Conservation (phyloP, 2,797 vertebrate species). For the Thamnophis elegans region DNA sequence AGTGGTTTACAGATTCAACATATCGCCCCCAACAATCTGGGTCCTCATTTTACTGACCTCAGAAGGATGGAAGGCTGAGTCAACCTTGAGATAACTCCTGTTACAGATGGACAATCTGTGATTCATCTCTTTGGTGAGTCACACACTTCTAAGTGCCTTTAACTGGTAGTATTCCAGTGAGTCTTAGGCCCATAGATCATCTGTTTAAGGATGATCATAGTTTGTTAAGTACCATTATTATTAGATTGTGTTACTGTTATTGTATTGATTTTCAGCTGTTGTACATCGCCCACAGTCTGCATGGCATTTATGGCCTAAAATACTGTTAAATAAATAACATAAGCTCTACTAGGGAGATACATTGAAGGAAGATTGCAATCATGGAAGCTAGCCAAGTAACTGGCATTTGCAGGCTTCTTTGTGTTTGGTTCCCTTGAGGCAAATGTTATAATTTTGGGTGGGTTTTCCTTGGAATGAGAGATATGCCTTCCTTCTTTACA, state of each 20-base stretch:
- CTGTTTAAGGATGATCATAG: background rate
- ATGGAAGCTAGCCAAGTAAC: no score
- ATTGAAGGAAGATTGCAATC: no score
- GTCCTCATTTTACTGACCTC: no score
- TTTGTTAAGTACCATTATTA: background rate
- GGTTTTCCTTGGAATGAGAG: background rate
- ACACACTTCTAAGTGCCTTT: background rate
- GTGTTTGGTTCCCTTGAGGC: no score
- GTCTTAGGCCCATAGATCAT: background rate
- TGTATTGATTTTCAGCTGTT: background rate
- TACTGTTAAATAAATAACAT: background rate
- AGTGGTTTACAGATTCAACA: no score
- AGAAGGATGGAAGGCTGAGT: no score
- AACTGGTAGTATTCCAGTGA: background rate
- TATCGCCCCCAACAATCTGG: no score
- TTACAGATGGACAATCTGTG: background rate
- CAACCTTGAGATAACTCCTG: background rate
- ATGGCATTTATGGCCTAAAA: background rate
- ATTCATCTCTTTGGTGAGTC: background rate
- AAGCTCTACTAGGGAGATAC: no score
- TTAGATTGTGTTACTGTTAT: background rate
- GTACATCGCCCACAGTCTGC: background rate
- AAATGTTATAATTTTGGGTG: background rate
- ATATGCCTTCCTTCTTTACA: background rate
- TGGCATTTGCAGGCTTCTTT: no score